These are phyloP conservation scores for Embiotoca jacksoni DNA, from an alignment of 2,113 vertebrate species.

Conservation along the genomic window DNA sequence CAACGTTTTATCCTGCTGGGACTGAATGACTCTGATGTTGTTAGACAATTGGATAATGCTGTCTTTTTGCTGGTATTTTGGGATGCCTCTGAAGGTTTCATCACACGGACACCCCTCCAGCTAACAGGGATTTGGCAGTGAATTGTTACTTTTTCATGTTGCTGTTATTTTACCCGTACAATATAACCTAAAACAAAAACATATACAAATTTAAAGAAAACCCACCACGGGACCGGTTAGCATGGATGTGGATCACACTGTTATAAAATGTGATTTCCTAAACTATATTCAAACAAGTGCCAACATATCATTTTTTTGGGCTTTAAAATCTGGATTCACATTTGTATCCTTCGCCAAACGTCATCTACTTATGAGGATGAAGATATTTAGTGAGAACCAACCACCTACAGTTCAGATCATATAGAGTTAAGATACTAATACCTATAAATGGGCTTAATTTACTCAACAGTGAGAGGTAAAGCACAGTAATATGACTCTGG, in stretches of 20 bases:
- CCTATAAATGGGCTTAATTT: no score
- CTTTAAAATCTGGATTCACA: no score
- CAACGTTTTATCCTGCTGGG: neutral
- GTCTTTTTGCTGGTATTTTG: conserved; percentile 1
- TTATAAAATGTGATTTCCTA: neutral
- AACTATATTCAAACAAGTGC: neutral
- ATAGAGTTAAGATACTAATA: no score
- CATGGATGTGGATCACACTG: neutral
- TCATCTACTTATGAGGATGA: neutral
- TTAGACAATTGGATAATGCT: neutral
- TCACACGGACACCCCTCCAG: neutral
- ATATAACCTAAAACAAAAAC: neutral
- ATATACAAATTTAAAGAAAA: neutral
- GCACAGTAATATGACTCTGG: neutral
- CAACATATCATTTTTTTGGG: neutral
- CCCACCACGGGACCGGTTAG: neutral
- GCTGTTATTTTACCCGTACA: neutral
- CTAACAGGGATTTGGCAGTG: neutral
- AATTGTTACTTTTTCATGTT: neutral
- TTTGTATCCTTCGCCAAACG: no score
- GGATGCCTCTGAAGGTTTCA: neutral
- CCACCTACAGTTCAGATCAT: no score
- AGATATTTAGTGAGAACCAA: neutral
- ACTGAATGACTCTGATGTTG: neutral
- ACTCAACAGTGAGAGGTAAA: neutral